These are phyloP conservation scores for Sciurus carolinensis DNA, from an alignment of 2,797 vertebrate species.

Conservation along the genomic window DNA sequence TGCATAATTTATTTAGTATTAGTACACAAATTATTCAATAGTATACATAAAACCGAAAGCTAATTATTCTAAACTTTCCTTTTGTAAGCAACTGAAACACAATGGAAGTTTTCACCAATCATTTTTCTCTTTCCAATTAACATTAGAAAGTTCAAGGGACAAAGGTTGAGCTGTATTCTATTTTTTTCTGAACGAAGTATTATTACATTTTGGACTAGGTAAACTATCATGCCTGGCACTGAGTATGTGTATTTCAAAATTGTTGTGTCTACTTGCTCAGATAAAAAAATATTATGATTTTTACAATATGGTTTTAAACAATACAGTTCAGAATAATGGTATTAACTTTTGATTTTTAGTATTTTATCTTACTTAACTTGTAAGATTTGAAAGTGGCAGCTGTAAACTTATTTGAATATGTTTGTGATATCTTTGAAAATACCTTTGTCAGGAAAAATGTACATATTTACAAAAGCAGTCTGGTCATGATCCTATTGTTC, in stretches of 20 bases:
- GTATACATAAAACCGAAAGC: too few relatives aligned
- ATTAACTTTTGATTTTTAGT: neutral
- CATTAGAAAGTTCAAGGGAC: neutral
- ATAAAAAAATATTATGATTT: neutral
- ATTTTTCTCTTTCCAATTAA: neutral
- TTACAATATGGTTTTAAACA: neutral
- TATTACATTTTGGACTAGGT: neutral
- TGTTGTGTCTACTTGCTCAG: neutral
- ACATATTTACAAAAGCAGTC: neutral
- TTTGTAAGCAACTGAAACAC: too few relatives aligned
- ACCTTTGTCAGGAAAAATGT: neutral
- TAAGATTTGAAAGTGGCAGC: neutral
- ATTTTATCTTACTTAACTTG: neutral
- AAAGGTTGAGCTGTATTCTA: neutral
- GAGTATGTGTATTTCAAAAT: neutral
- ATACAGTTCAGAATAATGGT: neutral
- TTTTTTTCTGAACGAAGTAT: neutral
- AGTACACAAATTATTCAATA: too few relatives aligned
- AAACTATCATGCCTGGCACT: neutral
- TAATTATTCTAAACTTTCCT: too few relatives aligned
- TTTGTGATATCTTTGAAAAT: neutral
- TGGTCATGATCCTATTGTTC: neutral
- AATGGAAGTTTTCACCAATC: too few relatives aligned
- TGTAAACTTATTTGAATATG: neutral
- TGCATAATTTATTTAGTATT: too few relatives aligned